phyloP scores from a whole-genome alignment of 1,140 invertebrate genomes.

The Planococcus citri region DNA sequence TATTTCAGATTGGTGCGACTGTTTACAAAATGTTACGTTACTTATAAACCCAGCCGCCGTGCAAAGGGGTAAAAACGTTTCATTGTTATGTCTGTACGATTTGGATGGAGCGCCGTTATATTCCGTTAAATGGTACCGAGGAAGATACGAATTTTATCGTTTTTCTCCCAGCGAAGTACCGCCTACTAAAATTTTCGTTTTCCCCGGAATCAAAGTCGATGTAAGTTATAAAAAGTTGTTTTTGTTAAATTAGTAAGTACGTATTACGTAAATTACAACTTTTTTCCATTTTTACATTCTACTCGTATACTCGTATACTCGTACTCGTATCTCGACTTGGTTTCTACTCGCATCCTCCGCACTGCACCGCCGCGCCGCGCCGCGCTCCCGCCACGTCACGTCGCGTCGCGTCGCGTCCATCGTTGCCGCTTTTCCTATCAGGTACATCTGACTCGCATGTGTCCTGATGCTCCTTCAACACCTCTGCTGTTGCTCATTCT shows the following conservation, averaged over 20 bases:
- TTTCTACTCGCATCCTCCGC: too few relatives aligned
- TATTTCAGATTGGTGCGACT: constrained; percentile 14
- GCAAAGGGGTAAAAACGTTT: constrained; percentile 52
- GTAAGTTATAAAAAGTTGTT: constrained; percentile 44
- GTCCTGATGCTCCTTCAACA: too few relatives aligned
- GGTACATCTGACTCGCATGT: too few relatives aligned
- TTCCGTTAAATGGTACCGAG: constrained; percentile 70
- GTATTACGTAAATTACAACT: not conserved
- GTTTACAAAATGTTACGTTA: constrained; percentile 21
- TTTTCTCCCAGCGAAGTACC: constrained; percentile 54
- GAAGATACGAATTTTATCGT: constrained; percentile 65
- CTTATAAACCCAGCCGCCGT: constrained; percentile 46
- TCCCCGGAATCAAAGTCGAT: constrained; percentile 55
- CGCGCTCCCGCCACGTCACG: too few relatives aligned
- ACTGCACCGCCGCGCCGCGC: too few relatives aligned
- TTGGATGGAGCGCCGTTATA: constrained; percentile 60
- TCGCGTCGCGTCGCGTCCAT: too few relatives aligned
- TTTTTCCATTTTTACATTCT: not conserved
- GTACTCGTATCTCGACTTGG: too few relatives aligned
- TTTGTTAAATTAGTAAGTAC: constrained; percentile 12
- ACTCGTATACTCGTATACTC: too few relatives aligned
- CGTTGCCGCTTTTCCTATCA: too few relatives aligned
- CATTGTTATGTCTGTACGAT: constrained; percentile 65
- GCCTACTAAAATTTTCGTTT: constrained; percentile 49
- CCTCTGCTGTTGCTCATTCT: too few relatives aligned